These are phyloP conservation scores for Sinotaia quadrata DNA, from an alignment of 2,888 invertebrate species.

Conservation along the genomic window DNA sequence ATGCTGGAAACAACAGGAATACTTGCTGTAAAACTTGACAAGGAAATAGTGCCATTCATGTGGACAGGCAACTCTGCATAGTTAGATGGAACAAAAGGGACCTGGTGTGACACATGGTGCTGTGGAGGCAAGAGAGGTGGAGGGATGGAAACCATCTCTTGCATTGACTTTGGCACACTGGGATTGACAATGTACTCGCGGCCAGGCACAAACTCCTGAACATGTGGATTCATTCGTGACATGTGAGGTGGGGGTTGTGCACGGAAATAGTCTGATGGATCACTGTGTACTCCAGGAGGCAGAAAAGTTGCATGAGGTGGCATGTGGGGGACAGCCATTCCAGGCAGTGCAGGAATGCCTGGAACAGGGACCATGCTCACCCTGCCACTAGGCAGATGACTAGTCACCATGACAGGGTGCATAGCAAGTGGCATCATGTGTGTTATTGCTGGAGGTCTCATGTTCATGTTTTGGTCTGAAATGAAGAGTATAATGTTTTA, in stretches of 20 bases:
- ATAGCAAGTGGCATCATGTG: not conserved
- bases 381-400: not conserved
- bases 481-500: no score
- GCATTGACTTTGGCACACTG: not conserved
- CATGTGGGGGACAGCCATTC: not conserved
- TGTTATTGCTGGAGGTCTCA: not conserved
- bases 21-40: no score
- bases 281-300: not conserved
- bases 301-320: not conserved
- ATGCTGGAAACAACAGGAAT: no score
- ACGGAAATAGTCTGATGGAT: not conserved
- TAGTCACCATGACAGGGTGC: slow-evolving; percentile 3
- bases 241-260: slow-evolving; percentile 3
- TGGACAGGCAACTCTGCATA: not conserved
- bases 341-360: slow-evolving; percentile 3
- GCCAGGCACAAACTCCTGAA: slow-evolving; percentile 11
- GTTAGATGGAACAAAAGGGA: not conserved
- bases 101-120: not conserved
- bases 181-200: not conserved
- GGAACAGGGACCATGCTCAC: not conserved
- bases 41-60: no score
- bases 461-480: slow-evolving; percentile 1
- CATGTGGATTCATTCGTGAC: slow-evolving; percentile 5
- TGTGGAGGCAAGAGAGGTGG: not conserved
- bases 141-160: not conserved